A percentile compares a stretch with the other conserved stretches of the same genome.
Evolutionary conservation across 2,113 vertebrate genomes (phyloP).

Genomic region (Dascyllus trimaculatus): DNA sequence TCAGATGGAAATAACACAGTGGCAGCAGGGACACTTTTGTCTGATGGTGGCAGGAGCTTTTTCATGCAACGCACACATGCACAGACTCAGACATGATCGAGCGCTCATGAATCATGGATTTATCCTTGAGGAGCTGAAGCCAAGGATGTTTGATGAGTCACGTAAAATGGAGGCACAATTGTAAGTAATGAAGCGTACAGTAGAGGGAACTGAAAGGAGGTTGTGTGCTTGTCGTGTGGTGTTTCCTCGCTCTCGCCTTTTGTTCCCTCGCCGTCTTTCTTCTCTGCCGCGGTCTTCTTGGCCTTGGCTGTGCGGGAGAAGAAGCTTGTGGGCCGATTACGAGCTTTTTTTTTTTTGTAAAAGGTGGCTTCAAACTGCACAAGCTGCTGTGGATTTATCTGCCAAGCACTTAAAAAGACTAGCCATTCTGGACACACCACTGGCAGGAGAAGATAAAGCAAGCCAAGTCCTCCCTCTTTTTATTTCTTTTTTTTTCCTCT

Average conservation of each 20-base stretch:
- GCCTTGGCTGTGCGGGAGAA: slow-evolving; percentile 9
- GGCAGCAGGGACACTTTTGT: slow-evolving; percentile 15
- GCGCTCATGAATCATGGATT: slow-evolving; percentile 32
- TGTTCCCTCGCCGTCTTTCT: slow-evolving; percentile 9
- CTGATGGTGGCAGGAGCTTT: background rate
- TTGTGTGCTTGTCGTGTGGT: background rate
- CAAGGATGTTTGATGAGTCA: slow-evolving; percentile 38
- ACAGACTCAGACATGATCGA: slow-evolving; percentile 9
- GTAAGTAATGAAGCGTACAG: slow-evolving; percentile 40
- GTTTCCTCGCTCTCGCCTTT: background rate
- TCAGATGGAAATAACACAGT: slow-evolving; percentile 15
- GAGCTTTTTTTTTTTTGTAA: slow-evolving; percentile 41
- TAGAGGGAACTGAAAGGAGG: background rate
- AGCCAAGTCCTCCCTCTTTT: background rate
- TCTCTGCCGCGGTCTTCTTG: slow-evolving; percentile 12
- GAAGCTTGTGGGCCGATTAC: slow-evolving; percentile 17
- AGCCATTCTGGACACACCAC: slow-evolving; percentile 37
- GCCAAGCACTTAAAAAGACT: slow-evolving; percentile 33
- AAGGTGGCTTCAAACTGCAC: slow-evolving; percentile 38
- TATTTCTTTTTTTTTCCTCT: background rate
- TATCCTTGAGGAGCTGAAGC: slow-evolving; percentile 5
- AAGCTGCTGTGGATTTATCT: slow-evolving; percentile 47
- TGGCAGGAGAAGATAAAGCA: slow-evolving; percentile 43
- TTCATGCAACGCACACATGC: background rate
- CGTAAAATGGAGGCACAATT: slow-evolving; percentile 11